Base-by-base conservation (phyloP, 2,113 vertebrate species). In the Saimiri boliviensis region DNA sequence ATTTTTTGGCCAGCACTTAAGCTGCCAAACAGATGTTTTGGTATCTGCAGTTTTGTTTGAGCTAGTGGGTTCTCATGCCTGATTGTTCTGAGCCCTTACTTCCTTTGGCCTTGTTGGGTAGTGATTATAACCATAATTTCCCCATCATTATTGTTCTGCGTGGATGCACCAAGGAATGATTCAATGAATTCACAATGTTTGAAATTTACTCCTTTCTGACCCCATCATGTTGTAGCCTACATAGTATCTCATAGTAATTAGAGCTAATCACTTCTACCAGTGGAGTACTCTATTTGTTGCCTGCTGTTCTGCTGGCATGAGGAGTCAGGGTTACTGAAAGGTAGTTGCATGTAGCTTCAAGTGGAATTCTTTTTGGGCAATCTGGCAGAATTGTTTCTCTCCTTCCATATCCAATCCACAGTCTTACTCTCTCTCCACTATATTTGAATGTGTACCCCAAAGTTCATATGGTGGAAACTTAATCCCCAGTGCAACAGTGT, bases 361-460 rank as follows among this genome's bases (percentile, higher is more conserved):
- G 54, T 66, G 9, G 83, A 74, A 74, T 42, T 66, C 27, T 42
- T 71, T 20, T 7, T 47, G 16, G 5, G 58, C 20, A 25, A 8
- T 13, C 23, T 87, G 19, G 58, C 63, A 7, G 16, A 52, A 52
- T 7, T 71, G 9, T 73, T 80, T 60, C 27, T 13, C 25, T 79
- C 3, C 25, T 10, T 49, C 49, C 7, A 47, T 76, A 30, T 52
- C 12, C 10, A 71, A 42, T 2, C 52, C 10, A n/a, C 47, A 16
- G 6, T 35, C 66, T 35, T 68, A 32, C 32, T 35, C 0, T 37
- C 45, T 3, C 0, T 42, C 32, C 5, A 0, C 8, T n/a, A 21
- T n/a, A 9, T 70, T 21, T 70, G 68, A 70, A n/a, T 70, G 66
- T 70, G 35, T 37, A n/a, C 35, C 68, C 35, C 68, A 70, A 70